phyloP scores from a whole-genome alignment of 1,140 invertebrate genomes.

The Drosophila prosaltans region DNA sequence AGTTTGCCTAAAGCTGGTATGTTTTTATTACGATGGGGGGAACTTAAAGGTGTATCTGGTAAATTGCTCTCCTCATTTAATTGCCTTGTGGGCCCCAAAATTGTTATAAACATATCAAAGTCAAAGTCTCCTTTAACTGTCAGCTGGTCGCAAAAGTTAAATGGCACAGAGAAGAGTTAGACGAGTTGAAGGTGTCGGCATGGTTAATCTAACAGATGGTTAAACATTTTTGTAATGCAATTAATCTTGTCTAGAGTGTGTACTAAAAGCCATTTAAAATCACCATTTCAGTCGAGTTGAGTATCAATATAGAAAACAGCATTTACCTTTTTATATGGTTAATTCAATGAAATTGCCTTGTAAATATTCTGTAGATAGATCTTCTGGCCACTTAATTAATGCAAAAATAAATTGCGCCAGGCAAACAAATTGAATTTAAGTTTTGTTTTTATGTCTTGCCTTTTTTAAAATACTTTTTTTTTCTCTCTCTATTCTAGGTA shows the following conservation, averaged over 20 bases:
- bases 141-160: conserved; percentile 74
- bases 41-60: conserved; percentile 59
- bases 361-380: conserved; percentile 14
- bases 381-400: conserved; percentile 57
- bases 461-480: background rate
- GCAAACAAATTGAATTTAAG: conserved; percentile 19
- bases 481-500: conserved; percentile 3
- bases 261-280: conserved; percentile 9
- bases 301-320: conserved; percentile 10
- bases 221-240: background rate
- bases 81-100: conserved; percentile 65
- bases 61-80: conserved; percentile 70
- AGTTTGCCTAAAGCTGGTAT: conserved; percentile 56
- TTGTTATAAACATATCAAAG: conserved; percentile 81
- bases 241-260: conserved; percentile 4
- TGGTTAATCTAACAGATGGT: background rate
- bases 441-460: background rate
- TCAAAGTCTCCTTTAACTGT: conserved; percentile 66
- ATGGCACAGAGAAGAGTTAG: conserved; percentile 35
- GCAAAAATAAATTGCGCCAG: conserved; percentile 39
- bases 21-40: conserved; percentile 17
- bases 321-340: conserved; percentile 22
- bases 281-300: conserved; percentile 7
- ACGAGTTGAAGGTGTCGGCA: conserved; percentile 32
- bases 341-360: conserved; percentile 22